Base-by-base conservation (phyloP, 2,113 vertebrate genomes). In the Sialia sialis region DNA sequence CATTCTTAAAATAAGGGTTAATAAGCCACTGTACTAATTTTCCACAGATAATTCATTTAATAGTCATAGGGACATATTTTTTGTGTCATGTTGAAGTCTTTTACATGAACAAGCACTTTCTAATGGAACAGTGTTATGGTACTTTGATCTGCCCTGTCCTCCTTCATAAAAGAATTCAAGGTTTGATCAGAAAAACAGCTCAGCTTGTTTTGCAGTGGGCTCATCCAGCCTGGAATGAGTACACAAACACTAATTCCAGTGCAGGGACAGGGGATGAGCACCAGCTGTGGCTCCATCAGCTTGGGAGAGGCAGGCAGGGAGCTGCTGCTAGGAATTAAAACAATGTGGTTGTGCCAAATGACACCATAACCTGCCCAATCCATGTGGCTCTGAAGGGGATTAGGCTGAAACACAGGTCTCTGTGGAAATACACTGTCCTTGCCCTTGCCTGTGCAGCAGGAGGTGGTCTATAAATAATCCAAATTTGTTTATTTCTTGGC, bases 1-100 rank as follows among this genome's bases (percentile, higher is more conserved):
- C 60, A 59, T 89, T 94, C 76, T 93, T 86, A 90, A 94, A 95
- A 83, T 30, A 85, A 75, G 63, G 67, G 43, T 92, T 90, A 90
- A 86, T 86, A 44, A 69, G n/a, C 43, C 32, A 29, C 29, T 86
- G 34, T 83, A 36, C 38, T 90, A 2, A 43, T 92, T 95, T 92
- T 81, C 43, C 60, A 67, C 64, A 56, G 70, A 81, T 74, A 96
- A 74, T 81, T 56, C n/a, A 36, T 70, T 80, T 92, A 74, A 48
- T 89, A 86, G 54, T 41, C 74, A 72, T 10, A 74, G 43, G 18
- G 13, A 70, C 6, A 4, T 39, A 46, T 39, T 88, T 74, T 49
- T 4, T 59, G 38, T 51, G 49, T 62, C 16, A 55, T 80, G 77
- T 80, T 73, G 48, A 95, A 67, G n/a, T 16, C 17, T 77, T 16